Evolutionary conservation across 2,113 vertebrate species (phyloP).

Genomic region (Vanacampus margaritifer): DNA sequence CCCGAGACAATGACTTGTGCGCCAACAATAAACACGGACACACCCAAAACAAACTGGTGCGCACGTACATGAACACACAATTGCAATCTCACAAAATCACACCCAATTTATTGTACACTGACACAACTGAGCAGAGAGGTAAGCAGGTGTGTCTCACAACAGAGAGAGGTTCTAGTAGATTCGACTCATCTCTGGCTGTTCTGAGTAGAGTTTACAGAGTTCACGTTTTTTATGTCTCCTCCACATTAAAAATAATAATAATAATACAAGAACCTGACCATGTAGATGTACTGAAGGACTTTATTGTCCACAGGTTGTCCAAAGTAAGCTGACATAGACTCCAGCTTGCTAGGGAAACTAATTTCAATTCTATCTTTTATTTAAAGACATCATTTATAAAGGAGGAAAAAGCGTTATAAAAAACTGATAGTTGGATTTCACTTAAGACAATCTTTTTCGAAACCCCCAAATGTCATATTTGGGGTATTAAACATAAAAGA

Average conservation of each 20-base stretch:
- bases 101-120: background rate
- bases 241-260: background rate
- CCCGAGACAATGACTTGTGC: conserved; percentile 56
- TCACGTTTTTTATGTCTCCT: background rate
- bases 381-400: background rate
- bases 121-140: background rate
- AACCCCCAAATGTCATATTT: background rate
- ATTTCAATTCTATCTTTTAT: too few relatives aligned
- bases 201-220: too few relatives aligned
- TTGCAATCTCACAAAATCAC: conserved; percentile 13
- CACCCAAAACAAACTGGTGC: conserved; percentile 43
- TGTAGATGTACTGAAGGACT: background rate
- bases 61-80: conserved; percentile 16
- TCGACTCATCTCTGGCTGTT: background rate
- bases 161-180: background rate
- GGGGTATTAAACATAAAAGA: conserved; percentile 43
- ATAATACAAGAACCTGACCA: background rate
- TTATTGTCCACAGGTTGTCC: background rate
- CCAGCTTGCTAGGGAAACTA: too few relatives aligned
- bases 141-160: background rate
- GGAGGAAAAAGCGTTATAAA: too few relatives aligned
- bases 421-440: background rate
- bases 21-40: conserved; percentile 64
- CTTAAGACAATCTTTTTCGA: background rate
- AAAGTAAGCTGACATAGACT: too few relatives aligned